Base-by-base conservation (phyloP, 2,888 invertebrate species). In the Patella pellucida region DNA sequence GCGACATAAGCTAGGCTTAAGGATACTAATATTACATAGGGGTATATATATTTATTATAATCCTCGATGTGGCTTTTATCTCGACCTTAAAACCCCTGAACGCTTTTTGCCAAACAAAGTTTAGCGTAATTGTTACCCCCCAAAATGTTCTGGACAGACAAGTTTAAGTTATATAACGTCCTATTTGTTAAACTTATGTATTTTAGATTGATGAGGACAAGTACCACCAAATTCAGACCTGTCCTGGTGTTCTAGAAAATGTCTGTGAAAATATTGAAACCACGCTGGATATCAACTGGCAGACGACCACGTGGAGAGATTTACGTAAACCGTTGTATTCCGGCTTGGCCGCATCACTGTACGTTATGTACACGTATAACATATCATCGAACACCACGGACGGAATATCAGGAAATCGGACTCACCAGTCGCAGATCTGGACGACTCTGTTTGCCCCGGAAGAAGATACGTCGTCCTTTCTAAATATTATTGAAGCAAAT, bases 291-390 rank as follows among this genome's bases (percentile, higher is more conserved):
- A 76, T 79, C 51, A 69, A 75, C 56, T 79, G 78, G 78, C 52
- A 69, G 41, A 62, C 7, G 19, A 76, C 76, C 74, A 56, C 68
- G 52, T 79, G 78, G 78, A 31, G 41, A 4, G 78, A 79, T 69
- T 76, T 79, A 41, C 72, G 76, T 52, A 79, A 79, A 68, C 78
- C 78, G 14, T 71, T 79, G 56, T 79, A 79, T 50, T 79, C 78
- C 5, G 78, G 78, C 19, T 62, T 79, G 72, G 78, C 75, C 9
- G 78, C 78, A 0, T 27, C 71, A 2, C 73, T 79, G 23, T 79
- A 73, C 68, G 54, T 76, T 9, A 62, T 72, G 12, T 51, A 41
- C 9, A 27, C 23, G 3, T 67, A 70, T 27, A 27, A 31, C 62
- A 76, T 78, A n/a, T 72, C 78, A 14, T 71, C 52, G 0, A 71